phyloP scores from a whole-genome alignment of 2,113 vertebrate species.

The Clarias gariepinus region DNA sequence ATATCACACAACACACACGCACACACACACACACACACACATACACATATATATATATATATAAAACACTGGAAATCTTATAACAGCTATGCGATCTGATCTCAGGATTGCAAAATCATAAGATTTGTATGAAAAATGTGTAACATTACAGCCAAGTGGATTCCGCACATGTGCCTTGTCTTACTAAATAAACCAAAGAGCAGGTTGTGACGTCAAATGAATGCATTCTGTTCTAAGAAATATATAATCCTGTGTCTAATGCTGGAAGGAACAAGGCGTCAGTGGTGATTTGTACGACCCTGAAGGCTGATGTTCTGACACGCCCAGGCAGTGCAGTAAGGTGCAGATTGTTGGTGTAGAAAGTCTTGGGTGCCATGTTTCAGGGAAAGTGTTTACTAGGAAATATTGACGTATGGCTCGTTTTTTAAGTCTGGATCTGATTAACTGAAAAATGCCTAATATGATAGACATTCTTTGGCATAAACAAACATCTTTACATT shows the following conservation, averaged over 20 bases:
- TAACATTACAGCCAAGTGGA: neutral
- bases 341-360: neutral
- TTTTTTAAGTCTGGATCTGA: neutral
- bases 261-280: conserved; percentile 5
- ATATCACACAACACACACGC: neutral
- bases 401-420: neutral
- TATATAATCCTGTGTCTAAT: conserved; percentile 13
- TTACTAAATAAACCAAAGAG: conserved; percentile 6
- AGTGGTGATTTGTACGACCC: conserved; percentile 12
- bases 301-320: conserved; percentile 24
- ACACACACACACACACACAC: no score
- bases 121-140: no score
- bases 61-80: neutral
- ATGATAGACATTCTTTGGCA: neutral
- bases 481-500: neutral
- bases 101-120: neutral
- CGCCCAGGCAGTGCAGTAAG: neutral
- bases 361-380: neutral
- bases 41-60: no score
- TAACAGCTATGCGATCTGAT: neutral
- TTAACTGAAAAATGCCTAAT: neutral
- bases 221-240: neutral
- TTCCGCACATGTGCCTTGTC: neutral
- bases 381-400: neutral
- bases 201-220: neutral